A percentile compares a stretch with the other conserved stretches of the same genome.
These are phyloP conservation scores for Hydriomena furcata DNA, from an alignment of 2,888 invertebrate species.

Conservation along the genomic window DNA sequence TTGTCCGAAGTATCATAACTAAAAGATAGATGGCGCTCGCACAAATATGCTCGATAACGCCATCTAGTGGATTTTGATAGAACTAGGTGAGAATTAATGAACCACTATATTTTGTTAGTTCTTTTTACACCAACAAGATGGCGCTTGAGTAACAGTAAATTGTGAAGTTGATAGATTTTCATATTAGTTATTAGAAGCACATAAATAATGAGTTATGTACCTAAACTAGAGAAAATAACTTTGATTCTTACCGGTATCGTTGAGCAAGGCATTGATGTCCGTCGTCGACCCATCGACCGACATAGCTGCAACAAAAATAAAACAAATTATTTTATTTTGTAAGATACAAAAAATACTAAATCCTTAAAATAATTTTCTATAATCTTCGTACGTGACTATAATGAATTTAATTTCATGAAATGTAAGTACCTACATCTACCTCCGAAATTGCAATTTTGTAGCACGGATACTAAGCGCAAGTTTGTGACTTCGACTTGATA, in stretches of 20 bases:
- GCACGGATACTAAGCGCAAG: too few relatives aligned
- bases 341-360: too few relatives aligned
- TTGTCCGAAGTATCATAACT: background rate
- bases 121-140: slow-evolving; percentile 29
- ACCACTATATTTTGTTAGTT: background rate
- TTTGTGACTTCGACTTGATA: too few relatives aligned
- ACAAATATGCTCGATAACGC: slow-evolving; percentile 12
- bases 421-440: too few relatives aligned
- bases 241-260: slow-evolving; percentile 82
- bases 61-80: slow-evolving; percentile 27
- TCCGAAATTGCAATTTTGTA: too few relatives aligned
- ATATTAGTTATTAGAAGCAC: too few relatives aligned
- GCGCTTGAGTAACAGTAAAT: slow-evolving; percentile 25
- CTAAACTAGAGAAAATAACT: slow-evolving; percentile 3
- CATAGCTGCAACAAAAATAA: slow-evolving; percentile 81
- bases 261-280: slow-evolving; percentile 85
- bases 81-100: slow-evolving; percentile 11
- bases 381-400: too few relatives aligned
- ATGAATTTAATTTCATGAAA: too few relatives aligned
- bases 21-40: slow-evolving; percentile 11
- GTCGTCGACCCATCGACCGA: slow-evolving; percentile 85
- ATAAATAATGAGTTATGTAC: too few relatives aligned
- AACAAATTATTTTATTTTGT: too few relatives aligned
- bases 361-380: too few relatives aligned
- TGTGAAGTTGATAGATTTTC: too few relatives aligned